phyloP scores from a whole-genome alignment of 2,797 vertebrate genomes.

The Hapalemur alaotrensis region DNA sequence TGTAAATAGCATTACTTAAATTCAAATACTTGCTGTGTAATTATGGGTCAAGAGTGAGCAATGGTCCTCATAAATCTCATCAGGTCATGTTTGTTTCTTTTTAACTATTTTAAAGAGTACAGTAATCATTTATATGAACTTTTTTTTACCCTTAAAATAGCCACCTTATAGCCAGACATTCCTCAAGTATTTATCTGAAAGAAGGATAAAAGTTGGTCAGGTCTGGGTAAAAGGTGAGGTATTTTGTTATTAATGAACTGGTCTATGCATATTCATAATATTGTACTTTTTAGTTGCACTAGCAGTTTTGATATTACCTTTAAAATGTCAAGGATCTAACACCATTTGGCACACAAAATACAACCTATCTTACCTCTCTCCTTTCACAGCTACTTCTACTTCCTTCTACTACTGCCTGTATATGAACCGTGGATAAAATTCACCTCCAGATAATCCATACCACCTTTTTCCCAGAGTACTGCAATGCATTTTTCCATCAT shows the following conservation, averaged over 20 bases:
- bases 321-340: background rate
- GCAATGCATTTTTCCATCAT: background rate
- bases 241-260: background rate
- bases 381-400: background rate
- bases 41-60: background rate
- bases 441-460: slow-evolving; percentile 6
- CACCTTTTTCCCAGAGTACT: background rate
- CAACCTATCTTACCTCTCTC: background rate
- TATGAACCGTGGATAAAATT: background rate
- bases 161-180: background rate
- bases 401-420: background rate
- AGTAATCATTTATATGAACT: background rate
- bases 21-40: background rate
- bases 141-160: background rate
- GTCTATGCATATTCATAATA: background rate
- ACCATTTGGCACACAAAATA: background rate
- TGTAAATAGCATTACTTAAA: background rate
- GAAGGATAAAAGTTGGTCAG: background rate
- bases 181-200: background rate
- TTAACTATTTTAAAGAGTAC: background rate
- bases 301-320: background rate
- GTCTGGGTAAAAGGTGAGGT: background rate
- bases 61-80: background rate
- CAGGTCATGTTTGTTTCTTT: background rate
- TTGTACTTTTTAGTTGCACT: background rate